Evolutionary conservation across 2,113 vertebrate genomes (phyloP).

Genomic region (Picathartes gymnocephalus): DNA sequence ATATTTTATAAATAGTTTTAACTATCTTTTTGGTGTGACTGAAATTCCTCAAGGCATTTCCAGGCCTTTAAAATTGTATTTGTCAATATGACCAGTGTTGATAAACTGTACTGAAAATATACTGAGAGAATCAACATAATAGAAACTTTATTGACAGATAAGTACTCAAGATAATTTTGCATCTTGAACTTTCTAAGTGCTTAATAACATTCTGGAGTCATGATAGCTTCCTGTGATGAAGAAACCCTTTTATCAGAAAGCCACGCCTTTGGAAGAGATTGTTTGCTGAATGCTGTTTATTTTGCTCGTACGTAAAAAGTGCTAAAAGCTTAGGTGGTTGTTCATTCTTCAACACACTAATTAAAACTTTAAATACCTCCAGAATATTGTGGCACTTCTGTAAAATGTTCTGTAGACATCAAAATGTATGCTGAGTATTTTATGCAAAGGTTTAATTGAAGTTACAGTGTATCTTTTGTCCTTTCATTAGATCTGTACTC

Average conservation of each 20-base stretch:
- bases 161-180: neutral
- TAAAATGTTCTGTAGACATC: neutral
- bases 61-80: neutral
- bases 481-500: neutral
- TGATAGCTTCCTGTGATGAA: neutral
- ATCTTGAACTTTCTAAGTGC: neutral
- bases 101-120: neutral
- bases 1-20: neutral
- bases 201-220: neutral
- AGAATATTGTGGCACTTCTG: neutral
- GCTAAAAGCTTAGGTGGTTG: neutral
- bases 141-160: neutral
- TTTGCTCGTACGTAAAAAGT: neutral
- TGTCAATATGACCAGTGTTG: neutral
- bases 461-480: neutral
- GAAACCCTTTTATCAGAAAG: neutral
- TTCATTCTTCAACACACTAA: neutral
- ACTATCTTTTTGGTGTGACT: neutral
- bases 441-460: neutral
- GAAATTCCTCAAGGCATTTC: neutral
- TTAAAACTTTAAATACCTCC: neutral
- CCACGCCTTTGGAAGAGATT: neutral
- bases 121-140: neutral
- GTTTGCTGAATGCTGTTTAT: neutral
- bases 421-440: neutral